Conservation (phyloP, 2,113 vertebrate species). For the Dicaeum eximium region DNA sequence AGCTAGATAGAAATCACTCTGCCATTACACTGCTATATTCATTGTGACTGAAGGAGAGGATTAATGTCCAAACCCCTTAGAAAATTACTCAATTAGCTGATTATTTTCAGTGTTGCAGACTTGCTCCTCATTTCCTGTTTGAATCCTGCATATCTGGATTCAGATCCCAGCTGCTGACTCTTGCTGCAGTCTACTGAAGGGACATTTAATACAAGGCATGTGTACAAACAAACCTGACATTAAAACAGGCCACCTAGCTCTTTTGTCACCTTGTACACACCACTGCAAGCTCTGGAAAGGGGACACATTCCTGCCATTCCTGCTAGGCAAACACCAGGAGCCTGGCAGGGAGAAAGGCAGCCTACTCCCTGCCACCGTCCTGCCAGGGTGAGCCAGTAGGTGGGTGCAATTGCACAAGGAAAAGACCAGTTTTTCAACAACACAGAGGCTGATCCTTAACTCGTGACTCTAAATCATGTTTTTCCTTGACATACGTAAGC, state of each 20-base stretch:
- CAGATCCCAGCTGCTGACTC: neutral
- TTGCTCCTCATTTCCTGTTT: neutral
- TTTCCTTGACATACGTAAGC: neutral
- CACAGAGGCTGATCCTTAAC: neutral
- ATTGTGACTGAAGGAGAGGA: neutral
- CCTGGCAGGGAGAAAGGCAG: neutral
- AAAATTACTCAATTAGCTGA: neutral
- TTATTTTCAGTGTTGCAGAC: neutral
- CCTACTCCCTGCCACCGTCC: neutral
- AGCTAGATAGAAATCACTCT: neutral
- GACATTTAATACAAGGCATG: neutral
- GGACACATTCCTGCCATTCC: neutral
- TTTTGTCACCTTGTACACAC: neutral
- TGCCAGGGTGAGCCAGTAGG: neutral
- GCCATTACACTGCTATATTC: neutral
- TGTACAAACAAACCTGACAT: neutral
- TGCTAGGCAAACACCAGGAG: neutral
- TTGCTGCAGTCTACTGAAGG: neutral
- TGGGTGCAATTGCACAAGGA: neutral
- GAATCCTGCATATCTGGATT: neutral
- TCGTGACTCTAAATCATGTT: neutral
- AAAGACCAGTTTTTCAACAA: neutral
- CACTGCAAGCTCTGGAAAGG: neutral
- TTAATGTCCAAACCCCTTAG: neutral
- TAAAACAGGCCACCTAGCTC: neutral